Evolutionary conservation across 2,113 vertebrate species (phyloP), one percentile per base, ranked within the genome.

Genomic region (Nycticryphes semicollaris): DNA sequence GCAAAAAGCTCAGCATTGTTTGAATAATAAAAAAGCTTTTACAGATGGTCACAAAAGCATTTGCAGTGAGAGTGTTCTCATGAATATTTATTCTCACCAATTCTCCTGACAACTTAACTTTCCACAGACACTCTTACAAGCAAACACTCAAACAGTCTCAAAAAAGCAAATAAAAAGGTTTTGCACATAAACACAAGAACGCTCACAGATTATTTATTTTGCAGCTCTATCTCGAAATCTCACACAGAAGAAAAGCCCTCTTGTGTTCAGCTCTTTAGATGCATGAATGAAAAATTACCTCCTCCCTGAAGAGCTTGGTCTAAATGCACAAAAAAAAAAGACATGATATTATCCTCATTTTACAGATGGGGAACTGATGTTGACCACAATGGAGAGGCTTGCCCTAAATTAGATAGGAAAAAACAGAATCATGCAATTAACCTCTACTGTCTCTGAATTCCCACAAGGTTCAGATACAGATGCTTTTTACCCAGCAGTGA

Each of bases 1-100:
- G 78, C 67, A 96, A 93, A 94, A 94, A 83, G 30, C 89, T 94
- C 67, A 35, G 45, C 84, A 83, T 83, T 95, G 93, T 95, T 89
- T 93, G 84, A 95, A 93, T 94, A 91, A 95, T 91, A 93, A 94
- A 96, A 94, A 91, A 95, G 91, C 78, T 95, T 94, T 96, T 96
- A 94, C 93, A 97, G 94, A 93, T 93, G 91, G 95, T 70, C 59
- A 2, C 57, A 83, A 73, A 95, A 94, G 82, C 23, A 0, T 83
- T 93, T 88, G 75, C 82, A 93, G 45, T 0, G 0, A 62, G 57
- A 95, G 15, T 14, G 19, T 85, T 82, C 94, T 96, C 93, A 96
- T 96, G 93, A 97, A 96, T 97, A 96, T 96, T 97, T 95, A 96
- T 97, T 66, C 78, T 73, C 74, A 84, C 67, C 84, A 57, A 3